A percentile compares a stretch with the other conserved stretches of the same genome.
Evolutionary conservation across 2,797 vertebrate species (phyloP).

Genomic region (Tapirus indicus): DNA sequence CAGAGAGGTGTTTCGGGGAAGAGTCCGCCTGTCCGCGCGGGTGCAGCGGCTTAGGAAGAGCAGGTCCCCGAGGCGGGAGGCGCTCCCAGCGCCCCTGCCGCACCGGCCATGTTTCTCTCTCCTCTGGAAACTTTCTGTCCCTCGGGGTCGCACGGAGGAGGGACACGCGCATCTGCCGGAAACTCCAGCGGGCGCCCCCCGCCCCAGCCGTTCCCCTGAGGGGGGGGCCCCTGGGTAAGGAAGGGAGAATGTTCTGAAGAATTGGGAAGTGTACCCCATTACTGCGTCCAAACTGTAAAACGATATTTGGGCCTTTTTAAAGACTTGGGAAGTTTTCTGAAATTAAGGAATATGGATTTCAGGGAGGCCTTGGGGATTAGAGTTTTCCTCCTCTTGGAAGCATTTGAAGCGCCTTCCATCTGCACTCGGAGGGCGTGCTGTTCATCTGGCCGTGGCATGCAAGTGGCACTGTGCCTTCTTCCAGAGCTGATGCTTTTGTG

Average conservation of each 20-base stretch:
- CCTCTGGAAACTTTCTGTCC: slow-evolving; percentile 62
- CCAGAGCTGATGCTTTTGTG: slow-evolving; percentile 54
- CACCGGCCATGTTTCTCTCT: slow-evolving; percentile 65
- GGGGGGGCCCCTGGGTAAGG: not conserved
- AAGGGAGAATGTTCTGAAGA: slow-evolving; percentile 26
- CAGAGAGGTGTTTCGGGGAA: not conserved
- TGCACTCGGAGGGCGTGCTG: slow-evolving; percentile 53
- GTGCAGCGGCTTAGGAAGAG: not conserved
- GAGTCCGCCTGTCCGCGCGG: not conserved
- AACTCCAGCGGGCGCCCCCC: no score
- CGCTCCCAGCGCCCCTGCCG: not conserved
- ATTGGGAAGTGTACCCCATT: slow-evolving; percentile 44
- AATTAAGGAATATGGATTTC: slow-evolving; percentile 76
- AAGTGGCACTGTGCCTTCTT: not conserved
- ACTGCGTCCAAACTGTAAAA: slow-evolving; percentile 74
- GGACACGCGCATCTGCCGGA: not conserved
- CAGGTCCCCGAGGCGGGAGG: not conserved
- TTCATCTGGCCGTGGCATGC: slow-evolving; percentile 35
- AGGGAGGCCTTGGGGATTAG: slow-evolving; percentile 65
- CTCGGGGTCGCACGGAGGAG: slow-evolving; percentile 15
- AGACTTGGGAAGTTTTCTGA: slow-evolving; percentile 74
- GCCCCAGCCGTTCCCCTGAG: no score
- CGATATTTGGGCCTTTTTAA: slow-evolving; percentile 75
- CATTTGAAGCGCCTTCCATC: slow-evolving; percentile 75
- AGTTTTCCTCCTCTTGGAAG: slow-evolving; percentile 70